Percentiles rank a stretch among this genome's conserved stretches.
Evolutionary conservation across 1,140 invertebrate species (phyloP).

Genomic region (Drosophila sucinea): DNA sequence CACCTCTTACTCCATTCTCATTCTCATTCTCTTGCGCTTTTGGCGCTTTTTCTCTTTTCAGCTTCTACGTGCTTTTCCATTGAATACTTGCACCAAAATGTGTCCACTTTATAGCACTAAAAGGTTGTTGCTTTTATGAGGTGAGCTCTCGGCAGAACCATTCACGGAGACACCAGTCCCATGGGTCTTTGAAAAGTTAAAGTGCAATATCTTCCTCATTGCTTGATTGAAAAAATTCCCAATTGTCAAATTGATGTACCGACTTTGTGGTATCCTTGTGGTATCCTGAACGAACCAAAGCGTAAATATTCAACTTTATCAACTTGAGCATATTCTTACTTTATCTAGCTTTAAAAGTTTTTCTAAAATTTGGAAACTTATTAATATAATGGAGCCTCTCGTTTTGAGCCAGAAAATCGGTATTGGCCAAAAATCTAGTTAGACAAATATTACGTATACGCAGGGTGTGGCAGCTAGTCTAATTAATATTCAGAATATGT

Average conservation of each 20-base stretch:
- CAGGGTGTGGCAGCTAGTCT: too few relatives aligned
- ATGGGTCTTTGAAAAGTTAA: constrained; percentile 8
- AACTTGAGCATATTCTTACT: too few relatives aligned
- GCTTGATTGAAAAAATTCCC: neutral
- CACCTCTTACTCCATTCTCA: neutral
- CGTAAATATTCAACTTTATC: too few relatives aligned
- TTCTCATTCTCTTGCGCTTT: neutral
- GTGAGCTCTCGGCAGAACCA: constrained; percentile 11
- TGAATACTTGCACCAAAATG: constrained; percentile 12
- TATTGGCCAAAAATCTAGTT: too few relatives aligned
- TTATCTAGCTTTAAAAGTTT: too few relatives aligned
- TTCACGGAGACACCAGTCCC: neutral
- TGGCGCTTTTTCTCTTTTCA: neutral
- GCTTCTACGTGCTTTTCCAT: neutral
- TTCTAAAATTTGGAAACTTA: too few relatives aligned
- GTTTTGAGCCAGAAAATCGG: too few relatives aligned
- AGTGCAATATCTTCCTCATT: constrained; percentile 3
- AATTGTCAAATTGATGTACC: too few relatives aligned
- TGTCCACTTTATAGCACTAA: constrained; percentile 11
- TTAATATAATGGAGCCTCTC: too few relatives aligned
- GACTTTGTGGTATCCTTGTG: neutral
- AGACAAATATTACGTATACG: too few relatives aligned
- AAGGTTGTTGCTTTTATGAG: constrained; percentile 11
- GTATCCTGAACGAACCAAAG: neutral
- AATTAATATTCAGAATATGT: too few relatives aligned